Conservation (phyloP, 1,140 invertebrate genomes). For the Drosophila miranda region DNA sequence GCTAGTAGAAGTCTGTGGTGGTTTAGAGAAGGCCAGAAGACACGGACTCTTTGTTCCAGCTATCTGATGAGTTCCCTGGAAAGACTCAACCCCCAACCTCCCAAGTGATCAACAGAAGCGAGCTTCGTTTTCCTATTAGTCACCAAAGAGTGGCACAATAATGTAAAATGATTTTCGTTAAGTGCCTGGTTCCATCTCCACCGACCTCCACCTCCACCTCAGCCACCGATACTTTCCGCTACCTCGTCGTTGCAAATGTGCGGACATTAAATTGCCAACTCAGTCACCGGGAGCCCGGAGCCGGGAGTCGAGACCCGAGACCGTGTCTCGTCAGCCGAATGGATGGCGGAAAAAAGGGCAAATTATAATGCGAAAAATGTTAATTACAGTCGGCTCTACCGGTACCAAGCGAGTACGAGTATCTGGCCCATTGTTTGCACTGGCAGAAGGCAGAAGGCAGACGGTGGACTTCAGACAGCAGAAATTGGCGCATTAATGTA, state of each 20-base stretch:
- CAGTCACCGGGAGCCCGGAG: conserved; percentile 2
- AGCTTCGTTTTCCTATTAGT: conserved; percentile 52
- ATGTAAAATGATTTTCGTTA: conserved; percentile 42
- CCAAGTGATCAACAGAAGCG: conserved; percentile 12
- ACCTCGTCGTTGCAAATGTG: conserved; percentile 52
- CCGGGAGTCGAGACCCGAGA: too few species aligned
- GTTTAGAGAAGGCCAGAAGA: too few species aligned
- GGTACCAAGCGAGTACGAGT: conserved; percentile 15
- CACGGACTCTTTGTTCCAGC: too few species aligned
- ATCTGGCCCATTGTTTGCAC: conserved; percentile 54
- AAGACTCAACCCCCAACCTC: too few species aligned
- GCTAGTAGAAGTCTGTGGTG: too few species aligned
- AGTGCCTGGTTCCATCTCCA: conserved; percentile 10
- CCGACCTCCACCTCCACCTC: background rate
- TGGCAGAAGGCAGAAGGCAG: conserved; percentile 2
- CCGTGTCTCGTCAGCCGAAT: conserved; percentile 29
- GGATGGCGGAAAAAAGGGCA: conserved; percentile 61
- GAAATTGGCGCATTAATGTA: conserved; percentile 71
- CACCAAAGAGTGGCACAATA: conserved; percentile 39
- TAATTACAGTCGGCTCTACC: conserved; percentile 67
- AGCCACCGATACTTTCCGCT: conserved; percentile 18
- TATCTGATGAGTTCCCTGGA: too few species aligned
- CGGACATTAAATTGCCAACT: conserved; percentile 65
- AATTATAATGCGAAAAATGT: conserved; percentile 78
- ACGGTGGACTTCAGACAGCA: background rate